phyloP scores from a whole-genome alignment of 1,140 invertebrate species.

The Drosophila pseudoananassae region DNA sequence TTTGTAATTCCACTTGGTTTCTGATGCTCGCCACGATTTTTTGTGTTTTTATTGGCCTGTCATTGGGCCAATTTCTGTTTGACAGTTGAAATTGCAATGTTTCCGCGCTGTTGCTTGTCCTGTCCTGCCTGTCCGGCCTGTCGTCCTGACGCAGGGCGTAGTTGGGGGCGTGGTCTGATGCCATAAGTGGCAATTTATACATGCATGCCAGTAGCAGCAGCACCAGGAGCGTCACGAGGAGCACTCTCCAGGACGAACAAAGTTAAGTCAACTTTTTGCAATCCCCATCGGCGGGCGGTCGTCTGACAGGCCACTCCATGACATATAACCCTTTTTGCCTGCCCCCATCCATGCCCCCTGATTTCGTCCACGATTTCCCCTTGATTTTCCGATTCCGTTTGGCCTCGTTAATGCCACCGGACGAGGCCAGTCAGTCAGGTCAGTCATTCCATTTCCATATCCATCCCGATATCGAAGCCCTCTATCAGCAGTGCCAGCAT shows the following conservation, averaged over 20 bases:
- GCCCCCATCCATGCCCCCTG: not conserved
- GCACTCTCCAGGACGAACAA: slow-evolving; percentile 19
- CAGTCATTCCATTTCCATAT: slow-evolving; percentile 3
- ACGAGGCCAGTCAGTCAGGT: not conserved
- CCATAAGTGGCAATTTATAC: slow-evolving; percentile 69
- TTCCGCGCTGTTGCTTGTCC: slow-evolving; percentile 29
- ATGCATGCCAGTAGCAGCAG: slow-evolving; percentile 17
- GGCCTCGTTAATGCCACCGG: not conserved
- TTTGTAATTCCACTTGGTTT: not conserved
- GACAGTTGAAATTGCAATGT: slow-evolving; percentile 57
- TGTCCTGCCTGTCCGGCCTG: not conserved
- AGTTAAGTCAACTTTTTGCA: slow-evolving; percentile 48
- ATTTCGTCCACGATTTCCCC: not conserved
- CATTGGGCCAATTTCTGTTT: slow-evolving; percentile 56
- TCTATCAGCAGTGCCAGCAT: not conserved
- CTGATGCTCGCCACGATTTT: slow-evolving; percentile 21
- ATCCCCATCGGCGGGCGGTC: slow-evolving; percentile 17
- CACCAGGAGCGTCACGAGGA: not conserved
- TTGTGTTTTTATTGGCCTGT: slow-evolving; percentile 46
- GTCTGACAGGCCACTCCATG: slow-evolving; percentile 36
- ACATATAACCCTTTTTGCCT: not conserved
- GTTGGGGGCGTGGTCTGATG: slow-evolving; percentile 9
- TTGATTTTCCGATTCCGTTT: not conserved
- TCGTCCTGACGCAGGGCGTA: slow-evolving; percentile 1
- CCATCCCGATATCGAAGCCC: not conserved